phyloP scores from a whole-genome alignment of 2,113 vertebrate species.

The Tichodroma muraria region DNA sequence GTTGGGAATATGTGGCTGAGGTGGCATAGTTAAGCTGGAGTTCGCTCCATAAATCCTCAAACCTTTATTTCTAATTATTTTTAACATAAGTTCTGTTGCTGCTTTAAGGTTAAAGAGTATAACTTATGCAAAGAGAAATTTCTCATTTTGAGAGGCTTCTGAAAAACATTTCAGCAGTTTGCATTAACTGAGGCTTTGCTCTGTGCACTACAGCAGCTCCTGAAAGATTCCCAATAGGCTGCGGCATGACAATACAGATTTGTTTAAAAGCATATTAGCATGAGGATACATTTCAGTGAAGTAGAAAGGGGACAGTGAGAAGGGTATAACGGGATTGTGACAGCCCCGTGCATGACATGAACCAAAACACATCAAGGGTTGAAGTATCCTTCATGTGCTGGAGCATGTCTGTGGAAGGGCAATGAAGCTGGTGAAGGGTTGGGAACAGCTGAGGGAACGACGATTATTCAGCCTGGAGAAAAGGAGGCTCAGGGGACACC shows the following conservation, averaged over 20 bases:
- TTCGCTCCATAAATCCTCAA: not conserved
- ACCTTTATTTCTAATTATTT: not conserved
- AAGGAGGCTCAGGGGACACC: not conserved
- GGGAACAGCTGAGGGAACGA: not conserved
- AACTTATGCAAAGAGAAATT: not conserved
- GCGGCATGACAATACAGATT: not conserved
- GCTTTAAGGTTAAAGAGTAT: not conserved
- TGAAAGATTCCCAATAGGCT: not conserved
- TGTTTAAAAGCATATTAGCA: not conserved
- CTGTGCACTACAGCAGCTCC: not conserved
- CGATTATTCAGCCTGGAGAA: not conserved
- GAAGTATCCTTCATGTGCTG: not conserved
- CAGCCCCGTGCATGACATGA: fast-evolving
- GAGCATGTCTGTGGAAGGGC: not conserved
- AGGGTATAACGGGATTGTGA: not conserved
- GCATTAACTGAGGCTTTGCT: not conserved
- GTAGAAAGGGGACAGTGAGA: not conserved
- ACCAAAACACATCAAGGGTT: not conserved
- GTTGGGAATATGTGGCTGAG: not conserved
- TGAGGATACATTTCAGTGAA: not conserved
- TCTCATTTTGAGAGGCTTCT: conserved; percentile 3
- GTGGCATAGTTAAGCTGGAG: not conserved
- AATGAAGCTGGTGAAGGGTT: not conserved
- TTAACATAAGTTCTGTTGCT: not conserved
- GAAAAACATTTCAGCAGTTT: not conserved